Conservation (phyloP, 1,140 invertebrate genomes). For the Pararge aegeria region DNA sequence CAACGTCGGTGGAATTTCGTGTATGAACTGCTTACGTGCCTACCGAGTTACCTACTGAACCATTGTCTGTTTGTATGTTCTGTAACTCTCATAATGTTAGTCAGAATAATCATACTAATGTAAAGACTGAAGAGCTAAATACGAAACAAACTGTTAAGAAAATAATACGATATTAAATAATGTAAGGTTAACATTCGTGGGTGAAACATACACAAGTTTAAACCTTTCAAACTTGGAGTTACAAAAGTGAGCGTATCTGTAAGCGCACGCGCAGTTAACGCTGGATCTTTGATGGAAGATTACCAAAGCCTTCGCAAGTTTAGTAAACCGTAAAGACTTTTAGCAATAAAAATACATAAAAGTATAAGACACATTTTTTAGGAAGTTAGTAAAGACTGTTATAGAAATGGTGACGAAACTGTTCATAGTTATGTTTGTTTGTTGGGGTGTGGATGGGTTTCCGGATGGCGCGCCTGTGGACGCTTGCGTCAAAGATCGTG, state of each 20-base stretch:
- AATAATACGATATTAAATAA: too few species aligned
- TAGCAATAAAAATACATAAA: too few species aligned
- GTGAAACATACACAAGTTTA: conserved; percentile 8
- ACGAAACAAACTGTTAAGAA: too few species aligned
- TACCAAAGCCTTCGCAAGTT: conserved; percentile 18
- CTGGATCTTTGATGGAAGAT: conserved; percentile 39
- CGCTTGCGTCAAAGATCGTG: conserved; percentile 85
- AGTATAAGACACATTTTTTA: too few species aligned
- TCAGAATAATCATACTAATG: too few species aligned
- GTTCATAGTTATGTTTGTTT: conserved; percentile 40
- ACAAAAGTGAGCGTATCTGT: conserved; percentile 64
- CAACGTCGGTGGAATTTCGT: too few species aligned
- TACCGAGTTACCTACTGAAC: too few species aligned
- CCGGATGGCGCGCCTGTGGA: conserved; percentile 89
- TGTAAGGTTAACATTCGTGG: neutral
- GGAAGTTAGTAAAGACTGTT: neutral
- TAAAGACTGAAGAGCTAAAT: too few species aligned
- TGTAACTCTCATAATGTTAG: too few species aligned
- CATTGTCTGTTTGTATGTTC: too few species aligned
- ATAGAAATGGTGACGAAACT: conserved; percentile 45
- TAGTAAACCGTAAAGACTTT: neutral
- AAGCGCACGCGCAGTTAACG: conserved; percentile 46
- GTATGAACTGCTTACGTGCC: too few species aligned
- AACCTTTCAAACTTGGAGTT: conserved; percentile 62
- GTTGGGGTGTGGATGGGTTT: conserved; percentile 73